Base-by-base conservation (phyloP, 2,797 vertebrate genomes). In the Threskiornis aethiopicus region DNA sequence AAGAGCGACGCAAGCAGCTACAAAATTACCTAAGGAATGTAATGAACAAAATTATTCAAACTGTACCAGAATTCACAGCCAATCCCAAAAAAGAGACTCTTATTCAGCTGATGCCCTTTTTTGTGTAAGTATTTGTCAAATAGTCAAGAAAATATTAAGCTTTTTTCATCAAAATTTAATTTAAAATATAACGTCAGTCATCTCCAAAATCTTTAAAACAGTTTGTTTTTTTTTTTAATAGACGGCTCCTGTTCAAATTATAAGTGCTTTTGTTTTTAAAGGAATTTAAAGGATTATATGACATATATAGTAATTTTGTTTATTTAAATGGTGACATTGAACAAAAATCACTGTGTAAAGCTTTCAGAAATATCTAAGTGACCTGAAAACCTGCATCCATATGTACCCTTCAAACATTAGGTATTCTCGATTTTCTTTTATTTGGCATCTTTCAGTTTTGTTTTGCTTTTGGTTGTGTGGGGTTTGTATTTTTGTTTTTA, bases 31-130 rank as follows among this genome's bases (percentile, higher is more conserved):
- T 99, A 93, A 99, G 99, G 91, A 99, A 95, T 5, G 98, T 99
- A 97, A 99, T 99, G 99, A 99, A 99, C 98, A 99, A 99, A 97
- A 98, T 99, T 95, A 99, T 99, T 97, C 99, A 99, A 98, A 98
- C 98, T 33, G 98, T 99, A 96, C 99, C 99, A 11, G 99, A 99
- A 97, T 99, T 99, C 95, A 98, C 98, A 31, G 97, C 99, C 97
- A 98, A 77, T 47, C 99, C 99, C 95, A 99, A 98, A 98, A 99
- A 99, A 96, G 99, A 99, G 97, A 99, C 98, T 39, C 98, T 99
- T 86, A 98, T 99, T 94, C 99, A 98, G 78, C 97, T 99, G 97
- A 98, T 99, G 98, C 99, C 99, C 89, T 99, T 99, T 98, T 99
- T 99, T 85, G 96, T 98, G 99, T 99, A 98, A 99, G 99, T 99